Base-by-base conservation (phyloP, 2,888 invertebrate genomes). In the Nomada hirtipes region DNA sequence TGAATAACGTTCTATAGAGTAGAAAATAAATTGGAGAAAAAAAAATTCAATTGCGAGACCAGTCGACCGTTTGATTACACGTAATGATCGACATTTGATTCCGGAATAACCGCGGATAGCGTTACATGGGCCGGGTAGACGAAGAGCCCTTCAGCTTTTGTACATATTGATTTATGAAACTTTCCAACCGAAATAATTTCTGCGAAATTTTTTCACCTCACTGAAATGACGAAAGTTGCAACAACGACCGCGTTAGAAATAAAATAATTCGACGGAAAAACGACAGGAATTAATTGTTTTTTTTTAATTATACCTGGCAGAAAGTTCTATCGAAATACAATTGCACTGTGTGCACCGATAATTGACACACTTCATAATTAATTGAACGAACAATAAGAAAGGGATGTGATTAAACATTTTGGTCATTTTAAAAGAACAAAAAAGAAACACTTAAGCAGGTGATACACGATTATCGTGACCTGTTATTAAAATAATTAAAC, bases 11-110 rank as follows among this genome's bases (percentile, higher is more conserved):
- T 77, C 57, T 57, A 60, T 59, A 53, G 71, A 61, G 57, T 55
- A 44, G 50, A n/a, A 57, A 26, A 52, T 57, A 47, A 70, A 63
- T 71, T 76, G 53, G 7, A 23, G 9, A 36, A 67, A 73, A 76
- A 76, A 84, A 69, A 78, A 52, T 52, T 67, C 61, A 36, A 78
- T 68, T 42, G 20, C n/a, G 67, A 42, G 55, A 29, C 50, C 89
- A 90, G 89, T 92, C 91, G 90, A 88, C 88, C 91, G 91, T 90
- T 91, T 91, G 91, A 92, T 93, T 93, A 92, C 89, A 89, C 88
- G 90, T 92, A 92, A 93, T 93, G 90, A 92, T 92, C 91, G 91
- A 92, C 74, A 84, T 91, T 90, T 90, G 91, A 92, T 91, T 92
- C 90, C 89, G 80, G 88, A 80, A 88, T 87, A 88, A 86, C 88